Evolutionary conservation across 2,113 vertebrate genomes (phyloP), one percentile per base, ranked within the genome.

Genomic region (Centropristis striata): DNA sequence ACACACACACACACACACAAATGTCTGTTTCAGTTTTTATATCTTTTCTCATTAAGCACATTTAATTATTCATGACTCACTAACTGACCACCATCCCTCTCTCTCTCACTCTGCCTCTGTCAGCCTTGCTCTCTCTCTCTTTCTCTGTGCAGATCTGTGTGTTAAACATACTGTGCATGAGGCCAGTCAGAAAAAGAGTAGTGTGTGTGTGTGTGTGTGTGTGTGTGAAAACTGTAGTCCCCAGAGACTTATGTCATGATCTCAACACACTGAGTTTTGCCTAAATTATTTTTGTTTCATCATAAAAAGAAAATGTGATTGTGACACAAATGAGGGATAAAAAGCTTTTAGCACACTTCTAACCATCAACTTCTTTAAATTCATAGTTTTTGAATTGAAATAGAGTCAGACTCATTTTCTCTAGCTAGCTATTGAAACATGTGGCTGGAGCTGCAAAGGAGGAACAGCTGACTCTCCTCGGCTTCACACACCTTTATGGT

Each of bases 31-130:
- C 53, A 84, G 61, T 44, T 86, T 78, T 84, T 78, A 78, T 72
- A 84, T 76, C 63, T 81, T 44, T 68, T 73, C 78, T 74, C 57
- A 86, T 86, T 84, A 89, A 76, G 41, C 84, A 60, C 44, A 73
- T 84, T 89, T 23, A 85, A 86, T 86, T 74, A 89, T 86, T 86
- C 80, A 90, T 80, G 80, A 80, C 50, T 85, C 80, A 75, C 83
- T 86, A 83, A 88, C 87, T 85, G 81, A 79, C 78, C 83, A 59
- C 51, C 79, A 77, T 81, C 65, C 8, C 80, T 75, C 85, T 55
- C 59, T 63, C 2, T 2, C 44, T 47, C 68, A 41, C 14, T 51
- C 53, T 64, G 46, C 58, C 54, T 44, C 37, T 4, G 15, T 21
- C 67, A 68, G 78, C 60, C 78, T 47, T 47, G 47, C 37, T 20